Base-by-base conservation (phyloP, 2,888 invertebrate species). In the Cordilura impudica region DNA sequence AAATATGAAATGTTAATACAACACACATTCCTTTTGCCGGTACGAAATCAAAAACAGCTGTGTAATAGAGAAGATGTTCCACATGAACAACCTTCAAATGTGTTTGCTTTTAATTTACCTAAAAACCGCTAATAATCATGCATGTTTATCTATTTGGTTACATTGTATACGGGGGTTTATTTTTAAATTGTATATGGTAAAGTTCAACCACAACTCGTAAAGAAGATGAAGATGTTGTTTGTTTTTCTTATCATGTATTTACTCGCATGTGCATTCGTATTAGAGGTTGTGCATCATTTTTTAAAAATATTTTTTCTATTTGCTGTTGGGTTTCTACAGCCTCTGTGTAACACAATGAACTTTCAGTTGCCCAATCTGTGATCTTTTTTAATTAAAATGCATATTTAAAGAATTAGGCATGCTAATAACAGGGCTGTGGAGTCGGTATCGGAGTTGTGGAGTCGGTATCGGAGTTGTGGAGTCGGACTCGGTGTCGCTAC, bases 121-220 rank as follows among this genome's bases (percentile, higher is more conserved):
- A 26, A 23, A n/a, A 70, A 60, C 23, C 65, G 65, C 16, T 65
- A 54, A 19, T 23, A 43, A 19, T 8, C 56, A 63, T 7, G 23
- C 39, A 60, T 31, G 16, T 29, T 47, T 31, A 26, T 26, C 31
- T 18, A 23, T 51, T 51, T 51, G 23, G 19, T 61, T 61, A 26
- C 45, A 61, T n/a, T 26, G n/a, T 45, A 18, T 45, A 45, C 10
- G 39, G 31, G 16, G 16, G 60, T 67, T 47, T 47, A 16, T 21
- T 51, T 47, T 51, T 51, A 29, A 7, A 18, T n/a, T 45, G 49
- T 51, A 65, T 63, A 76, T 70, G 58, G 10, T 60, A 71, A 77
- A 71, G 71, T 77, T 77, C 65, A 77, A 72, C 29, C 31, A n/a
- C 39, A 54, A 35, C 51, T n/a, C n/a, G n/a, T n/a, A n/a, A n/a